Evolutionary conservation across 2,113 vertebrate species (phyloP).

Genomic region (Myrmecobius fasciatus): DNA sequence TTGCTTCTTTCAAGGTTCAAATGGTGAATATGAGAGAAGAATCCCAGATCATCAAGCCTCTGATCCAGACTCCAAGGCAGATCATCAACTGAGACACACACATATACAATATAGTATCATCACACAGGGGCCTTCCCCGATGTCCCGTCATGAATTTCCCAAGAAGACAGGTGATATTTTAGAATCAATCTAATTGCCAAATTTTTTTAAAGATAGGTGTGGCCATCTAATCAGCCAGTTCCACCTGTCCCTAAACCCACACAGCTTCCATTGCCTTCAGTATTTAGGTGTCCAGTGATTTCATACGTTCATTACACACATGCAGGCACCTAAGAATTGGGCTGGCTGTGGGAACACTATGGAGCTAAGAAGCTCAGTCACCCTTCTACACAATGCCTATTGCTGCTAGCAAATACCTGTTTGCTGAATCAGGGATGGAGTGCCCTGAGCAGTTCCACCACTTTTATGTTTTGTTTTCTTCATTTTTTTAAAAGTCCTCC

Average conservation of each 20-base stretch:
- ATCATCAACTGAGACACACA: conserved; percentile 34
- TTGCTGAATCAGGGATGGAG: conserved; percentile 77
- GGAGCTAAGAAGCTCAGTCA: conserved; percentile 65
- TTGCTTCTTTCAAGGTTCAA: conserved; percentile 55
- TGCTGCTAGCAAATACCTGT: conserved; percentile 78
- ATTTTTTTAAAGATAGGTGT: conserved; percentile 73
- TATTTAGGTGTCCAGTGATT: conserved; percentile 70
- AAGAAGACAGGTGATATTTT: conserved; percentile 74
- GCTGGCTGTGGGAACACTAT: conserved; percentile 78
- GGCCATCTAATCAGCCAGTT: conserved; percentile 68
- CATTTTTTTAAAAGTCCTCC: conserved; percentile 41
- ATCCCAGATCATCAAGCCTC: neutral
- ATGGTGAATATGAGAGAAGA: conserved; percentile 14
- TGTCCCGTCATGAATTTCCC: conserved; percentile 70
- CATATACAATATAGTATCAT: neutral
- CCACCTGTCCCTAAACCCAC: conserved; percentile 75
- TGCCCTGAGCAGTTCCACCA: conserved; percentile 70
- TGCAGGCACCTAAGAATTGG: conserved; percentile 47
- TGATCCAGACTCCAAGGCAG: conserved; percentile 33
- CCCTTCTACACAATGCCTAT: conserved; percentile 68
- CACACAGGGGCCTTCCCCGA: conserved; percentile 50
- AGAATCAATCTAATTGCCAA: conserved; percentile 66
- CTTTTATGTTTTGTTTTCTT: conserved; percentile 69
- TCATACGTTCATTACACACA: conserved; percentile 74
- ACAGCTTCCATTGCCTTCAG: conserved; percentile 69